Evolutionary conservation across 2,888 invertebrate genomes (phyloP).

Genomic region (Dynastes hyllus): DNA sequence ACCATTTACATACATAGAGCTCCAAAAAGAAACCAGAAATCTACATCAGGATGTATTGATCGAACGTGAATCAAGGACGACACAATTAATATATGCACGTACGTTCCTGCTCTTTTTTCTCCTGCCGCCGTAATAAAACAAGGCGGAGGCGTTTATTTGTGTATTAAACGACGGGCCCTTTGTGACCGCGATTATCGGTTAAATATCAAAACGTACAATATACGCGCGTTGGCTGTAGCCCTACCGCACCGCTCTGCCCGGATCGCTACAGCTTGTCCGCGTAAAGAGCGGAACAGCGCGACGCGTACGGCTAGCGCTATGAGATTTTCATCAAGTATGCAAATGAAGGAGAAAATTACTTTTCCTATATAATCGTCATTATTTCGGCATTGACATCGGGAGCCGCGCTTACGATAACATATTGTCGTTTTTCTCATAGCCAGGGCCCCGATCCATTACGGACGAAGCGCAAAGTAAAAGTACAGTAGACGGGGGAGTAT

Average conservation of each 20-base stretch:
- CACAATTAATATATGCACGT: constrained; percentile 15
- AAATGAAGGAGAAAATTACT: constrained; percentile 73
- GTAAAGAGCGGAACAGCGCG: constrained; percentile 48
- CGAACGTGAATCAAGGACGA: constrained; percentile 18
- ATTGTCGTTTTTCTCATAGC: constrained; percentile 68
- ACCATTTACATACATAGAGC: too few relatives aligned
- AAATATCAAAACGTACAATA: constrained; percentile 50
- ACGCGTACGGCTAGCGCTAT: constrained; percentile 61
- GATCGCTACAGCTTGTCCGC: background rate
- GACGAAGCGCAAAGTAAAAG: constrained; percentile 10
- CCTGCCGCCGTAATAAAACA: constrained; percentile 44
- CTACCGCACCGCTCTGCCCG: background rate
- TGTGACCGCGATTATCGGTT: constrained; percentile 53
- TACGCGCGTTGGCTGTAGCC: background rate
- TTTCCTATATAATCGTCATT: constrained; percentile 73
- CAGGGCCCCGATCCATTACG: constrained; percentile 40
- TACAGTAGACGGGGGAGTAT: constrained; percentile 28
- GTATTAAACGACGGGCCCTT: constrained; percentile 50
- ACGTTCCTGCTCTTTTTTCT: constrained; percentile 22
- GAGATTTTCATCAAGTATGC: constrained; percentile 73
- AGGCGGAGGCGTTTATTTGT: constrained; percentile 49
- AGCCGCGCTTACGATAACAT: constrained; percentile 67
- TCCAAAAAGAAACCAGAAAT: too few relatives aligned
- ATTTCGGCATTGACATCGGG: constrained; percentile 72
- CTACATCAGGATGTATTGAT: constrained; percentile 8